Evolutionary conservation across 2,113 vertebrate genomes (phyloP).

Genomic region (Furnarius figulus): DNA sequence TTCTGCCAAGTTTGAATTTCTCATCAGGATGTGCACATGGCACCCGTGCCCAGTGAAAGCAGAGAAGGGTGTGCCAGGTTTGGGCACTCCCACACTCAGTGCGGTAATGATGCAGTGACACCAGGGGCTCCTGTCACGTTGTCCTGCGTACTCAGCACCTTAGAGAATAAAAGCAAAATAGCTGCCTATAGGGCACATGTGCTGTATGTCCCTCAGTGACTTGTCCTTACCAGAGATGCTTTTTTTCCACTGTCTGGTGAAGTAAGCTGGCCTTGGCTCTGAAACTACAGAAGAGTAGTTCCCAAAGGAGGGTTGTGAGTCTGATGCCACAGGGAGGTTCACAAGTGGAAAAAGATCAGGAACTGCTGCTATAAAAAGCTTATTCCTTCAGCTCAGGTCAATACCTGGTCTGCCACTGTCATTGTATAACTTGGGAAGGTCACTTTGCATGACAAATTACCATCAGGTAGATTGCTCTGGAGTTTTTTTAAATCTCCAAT

Average conservation of each 20-base stretch:
- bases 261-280: background rate
- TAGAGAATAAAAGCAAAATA: background rate
- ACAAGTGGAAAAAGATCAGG: background rate
- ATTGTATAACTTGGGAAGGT: background rate
- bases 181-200: background rate
- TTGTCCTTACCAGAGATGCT: background rate
- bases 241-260: background rate
- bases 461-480: background rate
- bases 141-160: background rate
- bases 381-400: background rate
- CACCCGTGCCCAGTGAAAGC: accelerated
- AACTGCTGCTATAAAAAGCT: background rate
- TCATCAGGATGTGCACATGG: accelerated
- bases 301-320: background rate
- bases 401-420: background rate
- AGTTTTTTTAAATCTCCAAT: background rate
- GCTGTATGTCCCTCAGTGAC: background rate
- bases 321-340: background rate
- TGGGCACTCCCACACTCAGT: background rate
- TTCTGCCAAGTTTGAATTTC: background rate
- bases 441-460: background rate
- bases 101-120: background rate
- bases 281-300: background rate
- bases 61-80: background rate
- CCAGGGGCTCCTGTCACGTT: background rate